Conservation (phyloP, 2,113 vertebrate species). For the Onychostoma macrolepis region DNA sequence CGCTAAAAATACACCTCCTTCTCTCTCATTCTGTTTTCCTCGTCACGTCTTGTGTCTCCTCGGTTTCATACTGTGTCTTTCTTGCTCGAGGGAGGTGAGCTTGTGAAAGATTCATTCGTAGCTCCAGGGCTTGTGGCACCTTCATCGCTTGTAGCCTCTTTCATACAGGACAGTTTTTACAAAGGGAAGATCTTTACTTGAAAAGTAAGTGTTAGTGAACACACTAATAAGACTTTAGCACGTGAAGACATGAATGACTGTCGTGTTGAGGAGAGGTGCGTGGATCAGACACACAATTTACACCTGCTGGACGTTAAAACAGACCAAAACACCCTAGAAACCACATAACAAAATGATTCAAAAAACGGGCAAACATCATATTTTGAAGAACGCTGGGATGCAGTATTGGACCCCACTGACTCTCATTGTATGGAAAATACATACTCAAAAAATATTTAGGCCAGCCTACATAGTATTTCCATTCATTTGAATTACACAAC, state of each 20-base stretch:
- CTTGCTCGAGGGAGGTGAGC: conserved; percentile 9
- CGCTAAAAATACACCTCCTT: conserved; percentile 52
- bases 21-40: conserved; percentile 30
- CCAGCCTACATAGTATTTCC: not conserved
- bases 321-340: not conserved
- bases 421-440: too few species aligned
- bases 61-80: not conserved
- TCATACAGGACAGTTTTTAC: conserved; percentile 14
- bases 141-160: not conserved
- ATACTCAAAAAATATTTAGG: too few species aligned
- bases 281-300: not conserved
- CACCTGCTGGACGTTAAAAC: not conserved
- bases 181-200: not conserved
- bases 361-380: not conserved
- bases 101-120: conserved; percentile 33
- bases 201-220: not conserved
- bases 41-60: conserved; percentile 38
- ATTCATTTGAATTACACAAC: not conserved
- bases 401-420: not conserved
- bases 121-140: not conserved
- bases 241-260: not conserved
- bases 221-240: not conserved
- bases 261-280: not conserved
- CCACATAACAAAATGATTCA: not conserved
- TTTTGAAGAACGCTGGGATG: not conserved